Base-by-base conservation (phyloP, 2,888 invertebrate genomes). In the Pammene aurita region DNA sequence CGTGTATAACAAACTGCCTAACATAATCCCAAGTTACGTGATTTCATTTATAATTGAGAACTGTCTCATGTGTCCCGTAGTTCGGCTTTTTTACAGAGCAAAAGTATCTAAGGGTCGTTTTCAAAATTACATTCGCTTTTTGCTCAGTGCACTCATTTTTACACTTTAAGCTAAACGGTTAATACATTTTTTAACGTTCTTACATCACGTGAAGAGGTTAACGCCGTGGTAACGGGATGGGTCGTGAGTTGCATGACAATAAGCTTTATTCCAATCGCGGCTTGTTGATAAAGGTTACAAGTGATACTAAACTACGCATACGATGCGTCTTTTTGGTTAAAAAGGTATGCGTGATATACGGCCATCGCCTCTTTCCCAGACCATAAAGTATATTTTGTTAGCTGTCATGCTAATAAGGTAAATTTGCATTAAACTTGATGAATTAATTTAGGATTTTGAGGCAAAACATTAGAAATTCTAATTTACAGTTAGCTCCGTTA, bases 171-270 rank as follows among this genome's bases (percentile, higher is more conserved):
- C n/a, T 18, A 18, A 52, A 52, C 50, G 62, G 6, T 18, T 10
- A 41, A 38, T 41, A 52, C 14, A 11, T 35, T 50, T n/a, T 60
- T 18, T 52, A 52, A 41, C 38, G 62, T 50, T 52, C 50, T 18
- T 26, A 41, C 16, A 62, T 50, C 61, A 62, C 62, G 41, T 26
- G 50, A 62, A 62, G 62, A 62, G 62, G 62, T 62, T 62, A 62
- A 52, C 62, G 62, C 38, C 18, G 16, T 11, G 13, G 9, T 52
- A 61, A 61, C 61, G 48, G 61, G 35, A 50, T 50, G 61, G 61
- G 50, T 62, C 62, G 62, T 41, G 50, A 50, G 50, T 41, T 52
- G 62, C 50, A 62, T 62, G 62, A 52, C 62, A 52, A 62, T 62
- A 18, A 9, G 18, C 13, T 54, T n/a, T n/a, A 34, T 34, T n/a